Evolutionary conservation across 2,888 invertebrate species (phyloP).

Genomic region (Omphaloscelis lunosa): DNA sequence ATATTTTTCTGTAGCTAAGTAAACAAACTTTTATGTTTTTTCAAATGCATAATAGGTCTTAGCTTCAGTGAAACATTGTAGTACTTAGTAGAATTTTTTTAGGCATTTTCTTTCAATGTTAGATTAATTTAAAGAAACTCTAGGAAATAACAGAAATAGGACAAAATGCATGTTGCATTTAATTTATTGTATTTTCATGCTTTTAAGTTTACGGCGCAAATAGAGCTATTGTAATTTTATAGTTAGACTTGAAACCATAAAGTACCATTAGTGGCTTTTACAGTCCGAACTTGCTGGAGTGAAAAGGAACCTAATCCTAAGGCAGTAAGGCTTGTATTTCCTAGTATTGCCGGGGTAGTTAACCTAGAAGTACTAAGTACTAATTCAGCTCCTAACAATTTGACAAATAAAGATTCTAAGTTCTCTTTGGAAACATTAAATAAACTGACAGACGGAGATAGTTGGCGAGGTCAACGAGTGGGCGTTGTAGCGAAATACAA

Average conservation of each 20-base stretch:
- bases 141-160: conserved; percentile 7
- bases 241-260: conserved; percentile 35
- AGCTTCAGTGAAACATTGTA: not conserved
- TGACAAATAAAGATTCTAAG: conserved; percentile 40
- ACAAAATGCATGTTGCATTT: conserved; percentile 6
- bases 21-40: not conserved
- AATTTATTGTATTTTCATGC: conserved; percentile 27
- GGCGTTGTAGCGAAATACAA: conserved; percentile 1
- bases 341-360: conserved; percentile 7
- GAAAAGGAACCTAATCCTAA: conserved; percentile 1
- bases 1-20: not conserved
- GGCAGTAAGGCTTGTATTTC: conserved; percentile 20
- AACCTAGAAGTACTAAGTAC: conserved; percentile 48
- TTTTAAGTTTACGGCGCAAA: conserved; percentile 36
- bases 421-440: conserved; percentile 28
- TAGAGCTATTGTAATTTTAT: conserved; percentile 30
- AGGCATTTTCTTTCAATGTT: not conserved
- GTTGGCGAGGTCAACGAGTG: not conserved
- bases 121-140: not conserved
- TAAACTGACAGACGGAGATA: conserved; percentile 18
- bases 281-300: conserved; percentile 2
- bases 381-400: conserved; percentile 39
- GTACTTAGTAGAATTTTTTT: not conserved
- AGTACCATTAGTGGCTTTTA: conserved; percentile 27
- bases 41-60: not conserved